These are phyloP conservation scores for Lycaena phlaeas DNA, from an alignment of 2,888 invertebrate species.

Conservation along the genomic window DNA sequence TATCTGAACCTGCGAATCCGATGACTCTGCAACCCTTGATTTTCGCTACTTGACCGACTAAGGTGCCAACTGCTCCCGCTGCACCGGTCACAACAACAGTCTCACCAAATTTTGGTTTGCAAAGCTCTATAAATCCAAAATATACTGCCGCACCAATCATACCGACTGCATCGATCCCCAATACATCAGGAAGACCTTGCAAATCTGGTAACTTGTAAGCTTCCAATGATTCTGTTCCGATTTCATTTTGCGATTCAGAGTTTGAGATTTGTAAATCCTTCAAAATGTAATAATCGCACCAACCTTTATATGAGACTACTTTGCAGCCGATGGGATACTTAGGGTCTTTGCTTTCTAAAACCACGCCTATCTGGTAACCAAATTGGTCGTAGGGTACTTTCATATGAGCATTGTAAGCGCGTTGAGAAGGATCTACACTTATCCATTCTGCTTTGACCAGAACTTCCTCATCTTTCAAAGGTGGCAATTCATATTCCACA, in stretches of 20 bases:
- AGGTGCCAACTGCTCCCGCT: constrained; percentile 80
- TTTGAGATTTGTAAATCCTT: constrained; percentile 25
- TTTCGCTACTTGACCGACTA: constrained; percentile 82
- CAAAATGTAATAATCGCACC: constrained; percentile 39
- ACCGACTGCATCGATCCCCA: constrained; percentile 71
- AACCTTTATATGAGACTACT: constrained; percentile 74
- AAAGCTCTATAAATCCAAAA: constrained; percentile 77
- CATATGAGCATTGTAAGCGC: constrained; percentile 30
- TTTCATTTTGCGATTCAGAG: no score
- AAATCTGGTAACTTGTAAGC: constrained; percentile 57
- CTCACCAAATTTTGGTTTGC: constrained; percentile 77
- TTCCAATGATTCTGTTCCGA: no score
- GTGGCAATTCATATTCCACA: constrained; percentile 73
- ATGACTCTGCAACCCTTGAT: constrained; percentile 73
- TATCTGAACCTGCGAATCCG: constrained; percentile 78
- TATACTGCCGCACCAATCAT: constrained; percentile 79
- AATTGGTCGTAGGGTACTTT: constrained; percentile 31
- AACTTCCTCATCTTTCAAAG: constrained; percentile 69
- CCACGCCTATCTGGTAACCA: constrained; percentile 32
- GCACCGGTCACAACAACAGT: constrained; percentile 78
- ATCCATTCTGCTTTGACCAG: constrained; percentile 35
- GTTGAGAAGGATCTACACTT: constrained; percentile 38
- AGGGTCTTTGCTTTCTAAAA: constrained; percentile 73
- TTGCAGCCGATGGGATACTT: constrained; percentile 71
- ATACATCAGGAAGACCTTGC: constrained; percentile 53